Percentiles rank a stretch among this genome's conserved stretches.
phyloP scores from a whole-genome alignment of 1,140 invertebrate genomes.

The Brachionus sp. region DNA sequence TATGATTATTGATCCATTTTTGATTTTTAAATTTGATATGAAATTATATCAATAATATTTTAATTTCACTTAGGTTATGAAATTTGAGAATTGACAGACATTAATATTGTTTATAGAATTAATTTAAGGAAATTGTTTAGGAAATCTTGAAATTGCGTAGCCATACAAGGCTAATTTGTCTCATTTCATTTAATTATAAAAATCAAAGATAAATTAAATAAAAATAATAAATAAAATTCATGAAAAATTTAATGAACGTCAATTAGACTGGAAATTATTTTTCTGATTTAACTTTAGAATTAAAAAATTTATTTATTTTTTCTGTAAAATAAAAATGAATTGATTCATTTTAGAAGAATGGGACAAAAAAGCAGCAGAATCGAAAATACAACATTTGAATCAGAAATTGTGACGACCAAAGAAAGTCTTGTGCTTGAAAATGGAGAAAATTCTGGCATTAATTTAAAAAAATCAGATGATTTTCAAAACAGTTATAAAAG shows the following conservation, averaged over 20 bases:
- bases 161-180: no score
- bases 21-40: not conserved
- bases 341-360: not conserved
- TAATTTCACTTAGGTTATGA: not conserved
- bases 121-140: not conserved
- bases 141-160: not conserved
- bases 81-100: not conserved
- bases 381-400: not conserved
- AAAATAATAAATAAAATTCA: no score
- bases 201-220: no score
- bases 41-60: not conserved
- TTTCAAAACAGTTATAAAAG: not conserved
- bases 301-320: no score
- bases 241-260: no score
- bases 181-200: no score
- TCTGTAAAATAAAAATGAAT: not conserved
- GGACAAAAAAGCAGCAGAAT: slow-evolving; percentile 19
- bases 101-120: not conserved
- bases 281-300: no score
- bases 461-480: not conserved
- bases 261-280: no score
- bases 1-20: not conserved
- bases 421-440: not conserved
- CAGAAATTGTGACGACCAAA: not conserved
- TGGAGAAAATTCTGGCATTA: not conserved